Evolutionary conservation across 1,140 invertebrate genomes (phyloP), one percentile per base, ranked within the genome.

Genomic region (Sipha flava): DNA sequence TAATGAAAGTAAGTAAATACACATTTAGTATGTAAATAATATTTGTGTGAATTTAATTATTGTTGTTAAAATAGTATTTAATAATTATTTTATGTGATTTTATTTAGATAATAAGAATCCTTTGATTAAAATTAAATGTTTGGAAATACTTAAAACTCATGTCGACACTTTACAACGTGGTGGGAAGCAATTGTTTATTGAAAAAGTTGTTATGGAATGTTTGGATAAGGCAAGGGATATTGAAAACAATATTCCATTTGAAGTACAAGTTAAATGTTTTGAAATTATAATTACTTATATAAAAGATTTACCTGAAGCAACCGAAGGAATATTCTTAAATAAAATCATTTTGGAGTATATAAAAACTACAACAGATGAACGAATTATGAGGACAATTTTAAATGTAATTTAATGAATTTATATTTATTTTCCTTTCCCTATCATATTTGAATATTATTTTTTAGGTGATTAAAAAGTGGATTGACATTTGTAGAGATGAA

Each of bases 181-280:
- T 57, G 34, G 47, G 16, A 52, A 77, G 21, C 73, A 54, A 57
- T n/a, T 77, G 7, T 77, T 77, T 77, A 57, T 77, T 29, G 73
- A 77, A 59, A 77, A 77, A 77, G 73, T 77, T 6, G 23, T 77
- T 4, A 77, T 77, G 16, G 73, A 57, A 37, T 34, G 23, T 57
- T 77, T 77, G 18, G 12, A 77, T 16, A 77, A 57, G 26, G 73
- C 73, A n/a, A 77, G n/a, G n/a, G 52, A 77, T 77, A 40, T 40
- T 12, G 21, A 57, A 57, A 77, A 77, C 34, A 77, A 59, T 40
- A 77, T 77, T 26, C 73, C 73, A 4, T 40, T 77, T 40, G 73
- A 77, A 59, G 73, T 77, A 12, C 73, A 77, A 57, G n/a, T 59
- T 16, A 77, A 77, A 43, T 77, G 73, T 77, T 57, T 77, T 26